Evolutionary conservation across 1,140 invertebrate genomes (phyloP).

Genomic region (Diorhabda carinulata): DNA sequence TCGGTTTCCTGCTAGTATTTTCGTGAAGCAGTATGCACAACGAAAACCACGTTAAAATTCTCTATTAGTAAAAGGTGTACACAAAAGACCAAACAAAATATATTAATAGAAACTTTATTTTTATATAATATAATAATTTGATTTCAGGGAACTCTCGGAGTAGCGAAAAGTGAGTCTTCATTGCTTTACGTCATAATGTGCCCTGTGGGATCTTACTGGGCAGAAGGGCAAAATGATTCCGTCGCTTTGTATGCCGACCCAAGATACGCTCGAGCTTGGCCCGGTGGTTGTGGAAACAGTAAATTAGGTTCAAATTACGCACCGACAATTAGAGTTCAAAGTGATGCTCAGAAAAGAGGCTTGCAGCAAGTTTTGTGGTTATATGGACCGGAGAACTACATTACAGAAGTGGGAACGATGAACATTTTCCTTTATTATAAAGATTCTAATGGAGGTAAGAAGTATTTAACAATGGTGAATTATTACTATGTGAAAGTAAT

Average conservation of each 20-base stretch:
- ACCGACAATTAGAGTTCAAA: constrained; percentile 79
- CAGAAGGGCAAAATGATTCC: constrained; percentile 32
- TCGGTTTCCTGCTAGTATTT: too few species aligned
- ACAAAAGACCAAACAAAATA: too few species aligned
- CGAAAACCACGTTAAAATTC: too few species aligned
- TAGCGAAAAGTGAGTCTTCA: constrained; percentile 76
- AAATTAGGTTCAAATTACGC: constrained; percentile 96
- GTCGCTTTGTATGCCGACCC: constrained; percentile 75
- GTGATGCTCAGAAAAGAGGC: constrained; percentile 71
- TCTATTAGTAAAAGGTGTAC: too few species aligned
- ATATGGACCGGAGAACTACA: constrained; percentile 86
- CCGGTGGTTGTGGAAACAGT: constrained; percentile 88
- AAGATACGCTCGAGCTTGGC: constrained; percentile 83
- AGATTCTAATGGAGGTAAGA: constrained; percentile 84
- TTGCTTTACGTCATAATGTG: constrained; percentile 88
- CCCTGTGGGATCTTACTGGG: constrained; percentile 64
- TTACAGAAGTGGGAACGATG: constrained; percentile 99
- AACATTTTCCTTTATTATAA: constrained; percentile 91
- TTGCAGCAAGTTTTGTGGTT: constrained; percentile 97
- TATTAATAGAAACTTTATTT: too few species aligned
- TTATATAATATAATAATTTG: too few species aligned
- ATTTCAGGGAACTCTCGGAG: constrained; percentile 81
- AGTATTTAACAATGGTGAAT: too few species aligned
- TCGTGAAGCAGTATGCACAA: too few species aligned
- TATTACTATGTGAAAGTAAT: too few species aligned